Percentiles rank a stretch among this genome's conserved stretches.
phyloP scores from a whole-genome alignment of 2,888 invertebrate species.

The Aleiodes testaceus region DNA sequence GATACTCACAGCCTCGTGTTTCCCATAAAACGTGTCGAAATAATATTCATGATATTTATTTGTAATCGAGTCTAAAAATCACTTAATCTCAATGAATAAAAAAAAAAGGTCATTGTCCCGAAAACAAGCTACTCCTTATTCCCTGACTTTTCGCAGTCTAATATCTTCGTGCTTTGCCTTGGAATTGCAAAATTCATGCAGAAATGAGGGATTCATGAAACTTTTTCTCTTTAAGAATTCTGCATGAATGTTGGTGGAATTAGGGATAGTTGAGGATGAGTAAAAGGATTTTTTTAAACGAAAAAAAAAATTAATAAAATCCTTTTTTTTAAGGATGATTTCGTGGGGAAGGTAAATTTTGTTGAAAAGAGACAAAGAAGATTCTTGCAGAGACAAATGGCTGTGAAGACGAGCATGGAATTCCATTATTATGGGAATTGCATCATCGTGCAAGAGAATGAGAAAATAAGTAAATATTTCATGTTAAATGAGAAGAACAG shows the following conservation, averaged over 20 bases:
- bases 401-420: constrained; percentile 53
- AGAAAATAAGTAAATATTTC: neutral
- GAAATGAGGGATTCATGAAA: constrained; percentile 11
- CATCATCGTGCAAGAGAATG: constrained; percentile 49
- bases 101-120: constrained; percentile 17
- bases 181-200: constrained; percentile 13
- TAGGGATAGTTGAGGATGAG: constrained; percentile 6
- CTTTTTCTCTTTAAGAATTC: constrained; percentile 45
- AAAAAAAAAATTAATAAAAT: constrained; percentile 26
- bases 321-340: constrained; percentile 37
- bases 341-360: constrained; percentile 32
- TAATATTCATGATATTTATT: neutral
- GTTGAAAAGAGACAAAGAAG: constrained; percentile 44
- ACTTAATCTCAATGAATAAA: neutral
- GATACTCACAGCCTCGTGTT: too few species aligned
- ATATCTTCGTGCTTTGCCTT: constrained; percentile 28
- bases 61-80: neutral
- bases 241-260: constrained; percentile 36
- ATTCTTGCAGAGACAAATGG: constrained; percentile 49
- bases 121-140: neutral
- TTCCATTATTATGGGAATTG: constrained; percentile 61
- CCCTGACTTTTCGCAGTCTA: constrained; percentile 21
- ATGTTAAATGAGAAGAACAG: neutral
- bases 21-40: too few species aligned
- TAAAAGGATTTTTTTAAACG: constrained; percentile 30